Evolutionary conservation across 2,113 vertebrate species (phyloP).

Genomic region (Cavia aperea): DNA sequence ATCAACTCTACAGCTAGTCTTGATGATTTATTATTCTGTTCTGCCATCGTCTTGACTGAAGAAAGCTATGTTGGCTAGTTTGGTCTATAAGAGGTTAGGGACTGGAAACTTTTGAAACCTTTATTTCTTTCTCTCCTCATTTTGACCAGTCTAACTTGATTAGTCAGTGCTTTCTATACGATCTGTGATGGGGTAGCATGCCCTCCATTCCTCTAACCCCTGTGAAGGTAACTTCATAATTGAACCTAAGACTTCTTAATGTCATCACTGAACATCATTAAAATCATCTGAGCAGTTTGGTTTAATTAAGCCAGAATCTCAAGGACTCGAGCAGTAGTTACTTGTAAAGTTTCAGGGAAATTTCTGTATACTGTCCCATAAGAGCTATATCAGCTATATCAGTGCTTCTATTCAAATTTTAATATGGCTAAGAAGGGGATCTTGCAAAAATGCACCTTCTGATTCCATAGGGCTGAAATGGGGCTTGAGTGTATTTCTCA

Average conservation of each 20-base stretch:
- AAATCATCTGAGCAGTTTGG: background rate
- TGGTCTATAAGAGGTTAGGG: background rate
- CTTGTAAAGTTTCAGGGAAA: background rate
- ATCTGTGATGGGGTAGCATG: background rate
- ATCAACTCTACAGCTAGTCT: conserved; percentile 22
- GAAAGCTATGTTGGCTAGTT: conserved; percentile 30
- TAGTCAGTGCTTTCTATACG: conserved; percentile 35
- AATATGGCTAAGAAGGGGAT: background rate
- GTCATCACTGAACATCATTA: background rate
- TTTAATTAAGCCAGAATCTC: background rate
- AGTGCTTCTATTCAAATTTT: background rate
- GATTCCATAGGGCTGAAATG: background rate
- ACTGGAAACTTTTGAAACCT: conserved; percentile 26
- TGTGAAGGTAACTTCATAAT: background rate
- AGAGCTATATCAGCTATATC: background rate
- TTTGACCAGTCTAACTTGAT: background rate
- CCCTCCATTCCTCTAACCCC: background rate
- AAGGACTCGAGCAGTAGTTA: background rate
- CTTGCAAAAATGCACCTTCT: background rate
- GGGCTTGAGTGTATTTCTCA: background rate
- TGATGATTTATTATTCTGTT: conserved; percentile 51
- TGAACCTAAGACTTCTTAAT: background rate
- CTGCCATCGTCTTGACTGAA: conserved; percentile 50
- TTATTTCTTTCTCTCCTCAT: conserved; percentile 14
- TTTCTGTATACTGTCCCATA: background rate